Conservation (phyloP, 2,113 vertebrate species). For the Mormyrus lacerda region DNA sequence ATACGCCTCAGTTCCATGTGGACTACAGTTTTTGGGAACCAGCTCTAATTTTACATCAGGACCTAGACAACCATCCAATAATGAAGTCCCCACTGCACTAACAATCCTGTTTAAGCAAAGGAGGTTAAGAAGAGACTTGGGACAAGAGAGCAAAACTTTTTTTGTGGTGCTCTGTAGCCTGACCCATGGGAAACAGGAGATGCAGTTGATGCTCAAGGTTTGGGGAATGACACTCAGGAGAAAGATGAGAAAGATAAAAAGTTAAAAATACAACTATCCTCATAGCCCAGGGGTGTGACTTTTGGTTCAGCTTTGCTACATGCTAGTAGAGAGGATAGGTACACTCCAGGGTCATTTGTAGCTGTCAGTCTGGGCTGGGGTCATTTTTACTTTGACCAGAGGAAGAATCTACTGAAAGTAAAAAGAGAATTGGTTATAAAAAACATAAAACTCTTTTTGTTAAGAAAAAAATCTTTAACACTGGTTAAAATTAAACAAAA, state of each 20-base stretch:
- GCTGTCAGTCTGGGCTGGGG: neutral
- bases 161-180: neutral
- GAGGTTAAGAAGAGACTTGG: neutral
- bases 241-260: neutral
- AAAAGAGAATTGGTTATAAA: neutral
- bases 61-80: too few species aligned
- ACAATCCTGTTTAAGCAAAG: neutral
- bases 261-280: neutral
- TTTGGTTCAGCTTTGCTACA: neutral
- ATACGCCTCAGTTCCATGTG: neutral
- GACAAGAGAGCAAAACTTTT: neutral
- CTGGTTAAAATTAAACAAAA: neutral
- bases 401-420: neutral
- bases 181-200: neutral
- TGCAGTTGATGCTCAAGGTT: neutral
- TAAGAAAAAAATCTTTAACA: neutral
- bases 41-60: neutral
- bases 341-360: too few species aligned
- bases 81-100: neutral
- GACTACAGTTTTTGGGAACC: neutral
- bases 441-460: neutral
- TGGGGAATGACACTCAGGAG: neutral
- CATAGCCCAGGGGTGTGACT: neutral
- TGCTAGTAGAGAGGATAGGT: neutral
- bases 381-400: neutral